Base-by-base conservation (phyloP, 2,888 invertebrate genomes). In the Stomorhina lunata region DNA sequence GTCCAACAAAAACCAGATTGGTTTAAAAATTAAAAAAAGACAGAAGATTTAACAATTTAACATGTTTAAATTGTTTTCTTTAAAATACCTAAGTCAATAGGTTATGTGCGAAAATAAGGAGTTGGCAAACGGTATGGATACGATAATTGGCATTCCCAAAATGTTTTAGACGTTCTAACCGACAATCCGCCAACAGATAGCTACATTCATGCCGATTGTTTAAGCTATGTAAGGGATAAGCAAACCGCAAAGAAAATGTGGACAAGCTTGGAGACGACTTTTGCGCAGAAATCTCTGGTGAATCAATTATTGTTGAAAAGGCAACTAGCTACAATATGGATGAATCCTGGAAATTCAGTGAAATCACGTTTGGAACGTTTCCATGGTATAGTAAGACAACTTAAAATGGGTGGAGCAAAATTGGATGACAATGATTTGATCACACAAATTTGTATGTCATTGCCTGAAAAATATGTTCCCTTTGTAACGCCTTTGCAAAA, bases 281-380 rank as follows among this genome's bases (percentile, higher is more conserved):
- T 48, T 48, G 48, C 48, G 20, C 48, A 48, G 12, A 50, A 50
- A 25, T 50, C 48, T 50, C 9, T 50, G 7, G 12, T 25, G n/a
- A 71, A 34, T 40, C 61, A 75, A 22, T 25, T 80, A 9, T 59
- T 80, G 55, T 7, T 69, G 10, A 40, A 75, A 37, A 37, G 37
- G 12, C 37, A 80, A 22, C 40, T 68, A 27, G 66, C 37, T 5
- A 73, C 66, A 17, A 50, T 80, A 17, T 50, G 53, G 25, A 80
- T 80, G 73, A 66, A 43, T 15, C 15, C 43, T 43, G 3, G 43
- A 6, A 17, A 43, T 43, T 43, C 43, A 4, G 12, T 43, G 7
- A 43, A 43, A 43, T 17, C 7, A 15, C 17, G 7, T 17, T 43
- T 43, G 17, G 43, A 43, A 43, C 43, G 12, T 15, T 43, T 17